phyloP scores from a whole-genome alignment of 53 echinoderm and acorn worm genomes.

The Actinopyga echinites region DNA sequence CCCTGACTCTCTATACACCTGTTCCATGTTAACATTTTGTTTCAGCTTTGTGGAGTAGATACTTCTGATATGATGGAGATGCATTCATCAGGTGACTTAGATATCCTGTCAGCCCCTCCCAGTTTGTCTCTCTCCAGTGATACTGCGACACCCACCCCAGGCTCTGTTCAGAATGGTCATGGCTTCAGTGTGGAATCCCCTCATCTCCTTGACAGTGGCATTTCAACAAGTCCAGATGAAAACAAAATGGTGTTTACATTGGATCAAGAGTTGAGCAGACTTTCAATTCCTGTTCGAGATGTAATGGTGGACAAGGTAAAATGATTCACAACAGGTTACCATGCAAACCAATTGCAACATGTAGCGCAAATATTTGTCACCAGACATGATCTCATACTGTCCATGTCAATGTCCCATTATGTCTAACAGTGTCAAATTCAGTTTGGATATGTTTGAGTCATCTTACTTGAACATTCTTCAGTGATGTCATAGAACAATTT shows the following conservation, averaged over 20 bases:
- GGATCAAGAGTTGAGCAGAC: slow-evolving; percentile 75
- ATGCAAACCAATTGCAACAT: too few relatives aligned
- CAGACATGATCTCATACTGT: too few relatives aligned
- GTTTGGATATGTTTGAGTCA: too few relatives aligned
- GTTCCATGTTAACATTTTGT: too few relatives aligned
- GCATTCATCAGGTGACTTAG: slow-evolving; percentile 57
- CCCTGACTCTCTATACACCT: too few relatives aligned
- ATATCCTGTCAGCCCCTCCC: slow-evolving; percentile 57
- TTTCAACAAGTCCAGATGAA: slow-evolving; percentile 29
- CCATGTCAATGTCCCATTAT: too few relatives aligned
- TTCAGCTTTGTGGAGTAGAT: slow-evolving; percentile 86
- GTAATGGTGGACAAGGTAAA: slow-evolving; percentile 68
- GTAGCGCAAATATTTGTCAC: too few relatives aligned
- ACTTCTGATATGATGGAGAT: slow-evolving; percentile 58
- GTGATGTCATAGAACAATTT: too few relatives aligned
- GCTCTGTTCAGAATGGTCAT: slow-evolving; percentile 19
- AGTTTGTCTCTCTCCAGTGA: slow-evolving; percentile 32
- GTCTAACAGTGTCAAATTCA: too few relatives aligned
- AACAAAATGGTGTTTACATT: slow-evolving; percentile 18
- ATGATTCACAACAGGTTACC: too few relatives aligned
- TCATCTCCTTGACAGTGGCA: slow-evolving; percentile 9
- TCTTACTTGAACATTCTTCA: too few relatives aligned
- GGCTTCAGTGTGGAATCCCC: slow-evolving; percentile 38
- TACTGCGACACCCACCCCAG: slow-evolving; percentile 25
- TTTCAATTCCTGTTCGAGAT: slow-evolving; percentile 60